A percentile compares a stretch with the other conserved stretches of the same genome.
Conservation (phyloP, 37 sponge, comb jelly and placozoan genomes). For the Aplysina aerophoba region DNA sequence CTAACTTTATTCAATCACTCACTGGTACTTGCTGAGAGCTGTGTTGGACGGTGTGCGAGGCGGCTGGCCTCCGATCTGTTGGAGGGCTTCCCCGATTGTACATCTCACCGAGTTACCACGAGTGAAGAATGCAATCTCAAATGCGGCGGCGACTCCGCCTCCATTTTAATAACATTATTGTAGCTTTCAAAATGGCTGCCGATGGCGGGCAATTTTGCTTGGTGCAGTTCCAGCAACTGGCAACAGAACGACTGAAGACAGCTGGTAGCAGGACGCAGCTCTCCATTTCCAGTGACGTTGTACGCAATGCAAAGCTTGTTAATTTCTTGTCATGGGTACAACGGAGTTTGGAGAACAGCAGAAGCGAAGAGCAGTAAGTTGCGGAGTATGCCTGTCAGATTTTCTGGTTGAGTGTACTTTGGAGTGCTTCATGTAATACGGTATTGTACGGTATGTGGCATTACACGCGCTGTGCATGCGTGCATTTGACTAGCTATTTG, state of each 20-base stretch:
- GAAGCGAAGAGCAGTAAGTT: too few species aligned
- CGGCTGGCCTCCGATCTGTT: not conserved
- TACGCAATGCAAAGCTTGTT: too few species aligned
- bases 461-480: not conserved
- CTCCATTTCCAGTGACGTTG: too few species aligned
- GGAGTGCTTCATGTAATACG: too few species aligned
- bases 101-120: not conserved
- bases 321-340: too few species aligned
- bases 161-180: not conserved
- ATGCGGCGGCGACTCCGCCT: not conserved
- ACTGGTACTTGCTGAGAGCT: too few species aligned
- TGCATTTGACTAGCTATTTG: not conserved
- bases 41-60: not conserved
- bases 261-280: too few species aligned
- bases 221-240: not conserved
- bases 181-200: not conserved
- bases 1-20: too few species aligned
- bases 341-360: too few species aligned
- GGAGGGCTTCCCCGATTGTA: constrained; percentile 1
- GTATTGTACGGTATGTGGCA: not conserved
- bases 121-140: not conserved
- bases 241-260: not conserved
- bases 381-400: not conserved
- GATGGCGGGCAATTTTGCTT: not conserved
- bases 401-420: not conserved